These are phyloP conservation scores for Drosophila malerkotliana DNA, from an alignment of 1,140 invertebrate genomes.

Conservation along the genomic window DNA sequence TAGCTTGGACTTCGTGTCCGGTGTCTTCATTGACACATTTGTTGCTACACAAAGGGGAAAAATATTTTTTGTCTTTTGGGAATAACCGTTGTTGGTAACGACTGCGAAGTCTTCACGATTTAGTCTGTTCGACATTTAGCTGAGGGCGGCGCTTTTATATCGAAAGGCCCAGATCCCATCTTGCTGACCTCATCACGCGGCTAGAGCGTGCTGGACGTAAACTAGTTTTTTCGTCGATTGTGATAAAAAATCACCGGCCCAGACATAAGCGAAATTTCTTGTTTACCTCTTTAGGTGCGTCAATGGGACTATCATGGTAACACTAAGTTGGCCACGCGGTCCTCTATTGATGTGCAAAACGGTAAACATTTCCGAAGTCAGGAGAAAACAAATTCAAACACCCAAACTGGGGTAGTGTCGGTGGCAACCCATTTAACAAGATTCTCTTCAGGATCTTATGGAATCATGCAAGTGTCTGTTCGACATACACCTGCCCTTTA, in stretches of 20 bases:
- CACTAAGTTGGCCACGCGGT: slow-evolving; percentile 25
- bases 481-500: background rate
- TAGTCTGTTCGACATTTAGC: slow-evolving; percentile 25
- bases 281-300: slow-evolving; percentile 35
- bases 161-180: background rate
- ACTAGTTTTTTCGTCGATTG: slow-evolving; percentile 36
- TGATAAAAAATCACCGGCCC: slow-evolving; percentile 35
- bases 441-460: slow-evolving; percentile 5
- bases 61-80: slow-evolving; percentile 8
- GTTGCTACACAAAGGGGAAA: slow-evolving; percentile 42
- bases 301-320: slow-evolving; percentile 14
- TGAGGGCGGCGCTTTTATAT: slow-evolving; percentile 35
- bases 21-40: slow-evolving; percentile 83
- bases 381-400: slow-evolving; percentile 5
- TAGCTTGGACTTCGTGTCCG: slow-evolving; percentile 80
- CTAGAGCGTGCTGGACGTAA: slow-evolving; percentile 27
- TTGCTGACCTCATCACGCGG: slow-evolving; percentile 33
- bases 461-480: background rate
- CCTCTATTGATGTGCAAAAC: slow-evolving; percentile 18
- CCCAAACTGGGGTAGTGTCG: slow-evolving; percentile 3
- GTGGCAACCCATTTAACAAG: background rate
- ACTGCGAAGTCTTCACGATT: slow-evolving; percentile 23
- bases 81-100: slow-evolving; percentile 16
- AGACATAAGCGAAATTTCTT: slow-evolving; percentile 53
- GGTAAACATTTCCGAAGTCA: slow-evolving; percentile 11